Conservation (phyloP, 1,140 invertebrate genomes). For the Bombyx mandarina region DNA sequence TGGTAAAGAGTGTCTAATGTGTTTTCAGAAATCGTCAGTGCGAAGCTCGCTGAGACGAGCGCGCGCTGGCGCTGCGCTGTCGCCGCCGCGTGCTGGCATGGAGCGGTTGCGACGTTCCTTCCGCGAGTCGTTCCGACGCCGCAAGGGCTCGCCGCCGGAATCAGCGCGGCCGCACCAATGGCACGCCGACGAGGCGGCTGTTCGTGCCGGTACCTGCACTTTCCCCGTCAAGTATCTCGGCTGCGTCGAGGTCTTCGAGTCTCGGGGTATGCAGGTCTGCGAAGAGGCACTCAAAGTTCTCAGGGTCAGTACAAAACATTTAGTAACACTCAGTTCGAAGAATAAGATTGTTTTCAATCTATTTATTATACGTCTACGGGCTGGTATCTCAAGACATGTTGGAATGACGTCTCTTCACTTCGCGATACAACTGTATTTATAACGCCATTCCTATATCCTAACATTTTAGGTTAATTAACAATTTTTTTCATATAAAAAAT, state of each 20-base stretch:
- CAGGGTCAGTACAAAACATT: conserved; percentile 75
- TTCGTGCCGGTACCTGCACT: conserved; percentile 94
- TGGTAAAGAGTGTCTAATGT: neutral
- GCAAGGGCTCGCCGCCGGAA: conserved; percentile 86
- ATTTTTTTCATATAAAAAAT: too few species aligned
- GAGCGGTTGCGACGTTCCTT: conserved; percentile 92
- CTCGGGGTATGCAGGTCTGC: conserved; percentile 98
- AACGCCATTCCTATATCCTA: too few species aligned
- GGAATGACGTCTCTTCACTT: too few species aligned
- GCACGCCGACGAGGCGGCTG: conserved; percentile 97
- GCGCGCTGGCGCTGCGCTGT: conserved; percentile 78
- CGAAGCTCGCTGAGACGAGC: conserved; percentile 71
- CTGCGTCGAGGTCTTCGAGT: conserved; percentile 99
- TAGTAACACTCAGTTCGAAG: neutral
- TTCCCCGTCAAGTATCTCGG: conserved; percentile 99
- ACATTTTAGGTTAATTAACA: too few species aligned
- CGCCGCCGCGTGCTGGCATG: conserved; percentile 85
- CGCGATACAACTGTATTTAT: too few species aligned
- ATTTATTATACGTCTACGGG: neutral
- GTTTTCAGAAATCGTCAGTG: conserved; percentile 69
- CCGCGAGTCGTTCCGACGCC: conserved; percentile 90
- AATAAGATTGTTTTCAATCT: neutral
- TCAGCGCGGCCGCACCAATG: conserved; percentile 97
- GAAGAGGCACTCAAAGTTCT: conserved; percentile 97
- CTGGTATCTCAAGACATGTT: too few species aligned